These are phyloP conservation scores for Hydropotes inermis DNA, from an alignment of 2,113 vertebrate genomes.

Conservation along the genomic window DNA sequence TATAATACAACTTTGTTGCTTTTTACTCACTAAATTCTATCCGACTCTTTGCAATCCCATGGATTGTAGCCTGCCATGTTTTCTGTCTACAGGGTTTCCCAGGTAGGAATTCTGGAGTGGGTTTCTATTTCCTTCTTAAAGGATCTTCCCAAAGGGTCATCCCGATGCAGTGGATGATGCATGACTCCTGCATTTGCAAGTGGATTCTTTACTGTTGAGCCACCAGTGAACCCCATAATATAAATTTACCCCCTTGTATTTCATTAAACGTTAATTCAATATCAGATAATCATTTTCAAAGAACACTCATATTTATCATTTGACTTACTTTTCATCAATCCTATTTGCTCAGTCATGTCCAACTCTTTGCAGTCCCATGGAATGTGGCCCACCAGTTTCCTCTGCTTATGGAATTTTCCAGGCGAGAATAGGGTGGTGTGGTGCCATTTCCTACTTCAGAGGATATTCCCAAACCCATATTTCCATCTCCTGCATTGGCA, in stretches of 20 bases:
- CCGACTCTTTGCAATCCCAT: background rate
- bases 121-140: background rate
- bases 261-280: background rate
- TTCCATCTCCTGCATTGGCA: background rate
- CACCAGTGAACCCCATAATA: background rate
- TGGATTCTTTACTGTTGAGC: background rate
- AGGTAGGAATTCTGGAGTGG: background rate
- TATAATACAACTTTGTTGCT: background rate
- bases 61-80: background rate
- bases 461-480: fast-evolving
- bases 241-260: background rate
- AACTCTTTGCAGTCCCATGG: background rate
- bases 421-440: background rate
- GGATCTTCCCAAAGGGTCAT: fast-evolving
- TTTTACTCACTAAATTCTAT: background rate
- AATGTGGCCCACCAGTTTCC: background rate
- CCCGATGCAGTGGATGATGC: background rate
- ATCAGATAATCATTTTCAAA: background rate
- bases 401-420: background rate
- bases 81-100: background rate
- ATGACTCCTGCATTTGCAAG: background rate
- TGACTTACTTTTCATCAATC: background rate
- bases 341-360: background rate
- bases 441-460: background rate
- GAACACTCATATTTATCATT: background rate